These are phyloP conservation scores for Nephrotoma appendiculata DNA, from an alignment of 2,888 invertebrate species.

Conservation along the genomic window DNA sequence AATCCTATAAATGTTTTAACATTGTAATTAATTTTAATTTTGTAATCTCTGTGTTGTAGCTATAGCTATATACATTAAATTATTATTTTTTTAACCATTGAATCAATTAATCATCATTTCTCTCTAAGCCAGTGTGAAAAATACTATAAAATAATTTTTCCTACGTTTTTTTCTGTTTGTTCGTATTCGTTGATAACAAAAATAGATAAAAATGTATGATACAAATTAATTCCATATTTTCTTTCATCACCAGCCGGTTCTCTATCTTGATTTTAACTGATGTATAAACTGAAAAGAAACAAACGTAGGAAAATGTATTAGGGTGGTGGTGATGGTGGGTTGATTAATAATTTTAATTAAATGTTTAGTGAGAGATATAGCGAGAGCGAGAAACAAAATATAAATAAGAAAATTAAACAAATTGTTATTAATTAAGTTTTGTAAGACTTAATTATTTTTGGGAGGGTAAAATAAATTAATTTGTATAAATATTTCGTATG, in stretches of 20 bases:
- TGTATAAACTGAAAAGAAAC: neutral
- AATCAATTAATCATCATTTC: neutral
- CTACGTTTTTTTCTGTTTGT: neutral
- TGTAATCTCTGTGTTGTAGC: neutral
- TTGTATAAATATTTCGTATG: neutral
- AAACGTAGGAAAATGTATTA: neutral
- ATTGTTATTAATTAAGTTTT: neutral
- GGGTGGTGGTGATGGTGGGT: neutral
- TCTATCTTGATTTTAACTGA: neutral
- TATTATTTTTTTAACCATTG: neutral
- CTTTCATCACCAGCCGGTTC: neutral
- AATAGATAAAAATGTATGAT: neutral
- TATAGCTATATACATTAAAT: neutral
- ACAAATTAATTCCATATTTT: neutral
- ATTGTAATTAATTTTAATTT: neutral
- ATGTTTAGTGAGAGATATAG: neutral
- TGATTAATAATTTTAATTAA: neutral
- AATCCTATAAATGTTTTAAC: neutral
- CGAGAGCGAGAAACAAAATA: neutral
- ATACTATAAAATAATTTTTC: neutral
- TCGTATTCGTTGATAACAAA: neutral
- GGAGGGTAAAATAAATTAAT: neutral
- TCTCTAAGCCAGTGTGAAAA: neutral
- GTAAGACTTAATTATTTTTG: neutral
- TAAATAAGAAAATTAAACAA: neutral